Evolutionary conservation across 2,888 invertebrate genomes (phyloP).

Genomic region (Melanostoma mellinum): DNA sequence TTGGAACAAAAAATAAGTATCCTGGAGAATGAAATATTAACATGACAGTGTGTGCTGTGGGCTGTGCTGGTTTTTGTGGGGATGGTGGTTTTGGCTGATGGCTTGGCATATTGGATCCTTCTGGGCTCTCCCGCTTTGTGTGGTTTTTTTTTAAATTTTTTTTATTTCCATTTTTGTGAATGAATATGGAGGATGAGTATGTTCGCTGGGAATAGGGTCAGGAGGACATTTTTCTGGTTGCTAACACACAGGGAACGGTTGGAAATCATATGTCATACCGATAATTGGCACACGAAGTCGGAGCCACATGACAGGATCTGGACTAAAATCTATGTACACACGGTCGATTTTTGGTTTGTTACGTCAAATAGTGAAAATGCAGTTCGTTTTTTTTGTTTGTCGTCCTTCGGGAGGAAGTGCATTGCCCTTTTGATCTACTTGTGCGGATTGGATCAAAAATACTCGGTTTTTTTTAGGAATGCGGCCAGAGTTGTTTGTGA

Average conservation of each 20-base stretch:
- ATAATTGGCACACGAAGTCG: constrained; percentile 69
- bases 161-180: neutral
- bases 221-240: constrained; percentile 61
- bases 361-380: constrained; percentile 39
- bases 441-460: constrained; percentile 1
- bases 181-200: constrained; percentile 7
- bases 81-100: constrained; percentile 7
- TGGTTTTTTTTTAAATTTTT: neutral
- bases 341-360: constrained; percentile 54
- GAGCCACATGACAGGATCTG: constrained; percentile 62
- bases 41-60: constrained; percentile 51
- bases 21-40: constrained; percentile 61
- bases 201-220: constrained; percentile 53
- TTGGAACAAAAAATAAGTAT: constrained; percentile 32
- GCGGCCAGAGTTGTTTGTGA: no score
- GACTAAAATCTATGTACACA: constrained; percentile 57
- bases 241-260: constrained; percentile 38
- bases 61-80: constrained; percentile 29
- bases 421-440: constrained; percentile 57
- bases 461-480: no score
- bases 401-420: constrained; percentile 20
- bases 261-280: constrained; percentile 65
- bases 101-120: constrained; percentile 48
- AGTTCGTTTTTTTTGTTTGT: constrained; percentile 22
- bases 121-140: constrained; percentile 22